A percentile compares a stretch with the other conserved stretches of the same genome.
Conservation (phyloP, 2,113 vertebrate genomes). For the Perca schrenkii region DNA sequence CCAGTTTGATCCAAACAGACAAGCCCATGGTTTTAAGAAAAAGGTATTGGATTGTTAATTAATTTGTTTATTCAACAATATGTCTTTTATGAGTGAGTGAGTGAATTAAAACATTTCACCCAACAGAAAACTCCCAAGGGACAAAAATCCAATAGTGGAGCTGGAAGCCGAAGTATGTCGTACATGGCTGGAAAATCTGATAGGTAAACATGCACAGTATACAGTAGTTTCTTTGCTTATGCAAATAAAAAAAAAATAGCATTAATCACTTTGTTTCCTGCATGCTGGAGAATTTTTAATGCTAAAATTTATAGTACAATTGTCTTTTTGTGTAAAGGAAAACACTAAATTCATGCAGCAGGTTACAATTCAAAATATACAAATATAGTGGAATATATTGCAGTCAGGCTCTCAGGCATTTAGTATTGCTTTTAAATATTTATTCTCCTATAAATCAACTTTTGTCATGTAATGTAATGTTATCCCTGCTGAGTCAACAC, state of each 20-base stretch:
- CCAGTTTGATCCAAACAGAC: constrained; percentile 92
- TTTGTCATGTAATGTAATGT: too few species aligned
- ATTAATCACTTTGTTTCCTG: too few species aligned
- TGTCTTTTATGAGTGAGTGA: background rate
- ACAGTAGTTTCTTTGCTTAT: background rate
- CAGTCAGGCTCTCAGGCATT: too few species aligned
- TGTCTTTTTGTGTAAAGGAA: too few species aligned
- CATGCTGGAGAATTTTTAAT: too few species aligned
- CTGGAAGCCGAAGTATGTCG: constrained; percentile 92
- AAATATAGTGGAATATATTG: too few species aligned
- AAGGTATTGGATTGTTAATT: constrained; percentile 73
- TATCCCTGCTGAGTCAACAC: too few species aligned
- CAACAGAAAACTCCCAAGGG: constrained; percentile 86
- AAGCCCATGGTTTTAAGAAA: constrained; percentile 68
- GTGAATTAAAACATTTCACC: background rate
- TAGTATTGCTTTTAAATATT: too few species aligned
- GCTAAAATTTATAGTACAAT: too few species aligned
- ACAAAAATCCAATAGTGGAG: constrained; percentile 81
- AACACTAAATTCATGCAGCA: too few species aligned
- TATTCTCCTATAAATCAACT: too few species aligned
- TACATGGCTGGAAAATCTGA: constrained; percentile 89
- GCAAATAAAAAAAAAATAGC: background rate
- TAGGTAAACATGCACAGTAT: constrained; percentile 79
- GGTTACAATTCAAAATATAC: too few species aligned
- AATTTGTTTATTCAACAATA: background rate